phyloP scores from a whole-genome alignment of 2,888 invertebrate species.

The Xestia rhomboidea region DNA sequence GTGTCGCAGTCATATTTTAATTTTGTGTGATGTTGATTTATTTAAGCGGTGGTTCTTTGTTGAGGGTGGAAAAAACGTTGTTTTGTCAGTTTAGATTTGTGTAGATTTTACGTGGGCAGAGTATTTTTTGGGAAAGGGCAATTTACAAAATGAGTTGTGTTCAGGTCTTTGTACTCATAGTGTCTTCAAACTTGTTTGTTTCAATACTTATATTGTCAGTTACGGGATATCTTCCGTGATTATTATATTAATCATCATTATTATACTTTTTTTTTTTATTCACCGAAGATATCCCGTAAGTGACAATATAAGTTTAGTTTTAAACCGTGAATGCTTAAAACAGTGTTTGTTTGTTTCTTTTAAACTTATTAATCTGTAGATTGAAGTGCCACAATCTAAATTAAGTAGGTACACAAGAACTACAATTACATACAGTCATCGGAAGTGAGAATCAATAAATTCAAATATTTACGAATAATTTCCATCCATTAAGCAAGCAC shows the following conservation, averaged over 20 bases:
- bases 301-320: too few relatives aligned
- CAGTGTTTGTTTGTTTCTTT: too few relatives aligned
- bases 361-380: not conserved
- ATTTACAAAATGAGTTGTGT: constrained; percentile 1
- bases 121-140: not conserved
- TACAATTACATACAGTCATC: not conserved
- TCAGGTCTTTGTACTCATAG: not conserved
- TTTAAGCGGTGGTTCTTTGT: constrained; percentile 20
- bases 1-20: constrained; percentile 52
- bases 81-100: not conserved
- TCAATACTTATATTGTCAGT: too few relatives aligned
- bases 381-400: not conserved
- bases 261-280: too few relatives aligned
- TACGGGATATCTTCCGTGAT: too few relatives aligned
- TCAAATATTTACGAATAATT: not conserved
- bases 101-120: not conserved
- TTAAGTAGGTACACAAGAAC: not conserved
- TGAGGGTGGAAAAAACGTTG: not conserved
- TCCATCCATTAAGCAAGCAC: too few relatives aligned
- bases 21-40: constrained; percentile 35
- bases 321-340: too few relatives aligned
- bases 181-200: not conserved
- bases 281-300: too few relatives aligned
- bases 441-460: not conserved
- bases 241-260: too few relatives aligned